These are phyloP conservation scores for Pycnomerus fuliginosus DNA, from an alignment of 2,888 invertebrate genomes.

Conservation along the genomic window DNA sequence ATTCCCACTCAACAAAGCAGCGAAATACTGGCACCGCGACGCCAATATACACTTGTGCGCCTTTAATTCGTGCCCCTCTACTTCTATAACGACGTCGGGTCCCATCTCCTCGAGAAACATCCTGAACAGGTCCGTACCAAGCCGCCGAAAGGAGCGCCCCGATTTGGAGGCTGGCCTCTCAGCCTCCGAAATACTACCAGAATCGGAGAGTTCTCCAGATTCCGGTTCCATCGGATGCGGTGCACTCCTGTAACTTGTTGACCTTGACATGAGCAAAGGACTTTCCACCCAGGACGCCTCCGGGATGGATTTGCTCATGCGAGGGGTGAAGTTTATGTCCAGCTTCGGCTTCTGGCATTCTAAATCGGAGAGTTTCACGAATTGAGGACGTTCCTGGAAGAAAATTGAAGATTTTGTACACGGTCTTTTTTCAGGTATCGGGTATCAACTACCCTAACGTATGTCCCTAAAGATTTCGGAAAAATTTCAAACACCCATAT, in stretches of 20 bases:
- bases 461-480: too few species aligned
- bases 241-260: conserved; percentile 56
- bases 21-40: conserved; percentile 91
- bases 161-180: conserved; percentile 46
- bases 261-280: conserved; percentile 62
- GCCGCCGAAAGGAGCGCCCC: conserved; percentile 46
- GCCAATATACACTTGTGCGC: conserved; percentile 92
- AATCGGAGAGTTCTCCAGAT: conserved; percentile 38
- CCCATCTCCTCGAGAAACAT: conserved; percentile 92
- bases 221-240: conserved; percentile 50
- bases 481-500: too few species aligned
- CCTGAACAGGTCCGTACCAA: conserved; percentile 83
- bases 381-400: conserved; percentile 40
- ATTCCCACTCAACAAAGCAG: conserved; percentile 83
- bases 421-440: too few species aligned
- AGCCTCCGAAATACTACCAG: conserved; percentile 35
- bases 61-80: conserved; percentile 77
- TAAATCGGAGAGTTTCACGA: conserved; percentile 78
- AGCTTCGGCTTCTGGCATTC: conserved; percentile 64
- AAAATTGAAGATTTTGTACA: too few species aligned
- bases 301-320: conserved; percentile 70
- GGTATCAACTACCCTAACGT: too few species aligned
- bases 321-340: conserved; percentile 53
- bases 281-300: conserved; percentile 68
- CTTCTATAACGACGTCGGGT: conserved; percentile 83